These are phyloP conservation scores for Eretmochelys imbricata DNA, from an alignment of 2,113 vertebrate genomes.

Conservation along the genomic window DNA sequence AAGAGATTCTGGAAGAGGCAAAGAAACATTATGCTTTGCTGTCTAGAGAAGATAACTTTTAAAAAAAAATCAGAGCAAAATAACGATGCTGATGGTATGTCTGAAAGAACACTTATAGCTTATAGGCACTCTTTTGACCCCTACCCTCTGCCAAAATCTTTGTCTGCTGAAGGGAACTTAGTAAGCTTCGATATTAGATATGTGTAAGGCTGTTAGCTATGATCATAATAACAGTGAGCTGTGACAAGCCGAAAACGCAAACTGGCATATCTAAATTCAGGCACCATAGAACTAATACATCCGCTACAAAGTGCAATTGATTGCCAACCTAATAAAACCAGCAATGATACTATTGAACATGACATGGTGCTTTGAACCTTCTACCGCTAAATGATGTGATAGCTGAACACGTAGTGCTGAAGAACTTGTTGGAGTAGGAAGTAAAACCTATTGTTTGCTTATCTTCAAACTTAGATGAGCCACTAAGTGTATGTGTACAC, in stretches of 20 bases:
- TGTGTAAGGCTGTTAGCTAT: neutral
- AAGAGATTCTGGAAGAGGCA: neutral
- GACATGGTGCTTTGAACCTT: neutral
- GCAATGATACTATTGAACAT: neutral
- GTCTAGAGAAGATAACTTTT: conserved; percentile 30
- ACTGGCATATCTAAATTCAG: neutral
- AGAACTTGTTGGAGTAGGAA: neutral
- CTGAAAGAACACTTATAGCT: neutral
- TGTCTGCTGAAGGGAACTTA: neutral
- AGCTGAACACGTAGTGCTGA: neutral
- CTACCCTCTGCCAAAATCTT: neutral
- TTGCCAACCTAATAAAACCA: neutral
- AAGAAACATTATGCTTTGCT: conserved; percentile 15
- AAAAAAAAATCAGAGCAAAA: conserved; percentile 1
- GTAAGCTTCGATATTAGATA: neutral
- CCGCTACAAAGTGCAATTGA: neutral
- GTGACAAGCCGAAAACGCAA: neutral
- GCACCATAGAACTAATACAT: fast-evolving
- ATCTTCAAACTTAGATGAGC: neutral
- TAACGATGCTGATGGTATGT: neutral
- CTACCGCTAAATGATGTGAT: neutral
- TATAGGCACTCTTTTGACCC: neutral
- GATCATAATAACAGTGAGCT: neutral
- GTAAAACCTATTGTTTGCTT: neutral
- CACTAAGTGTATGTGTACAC: neutral